Percentiles rank a stretch among this genome's conserved stretches.
These are phyloP conservation scores for Drosophila cyrtoloma DNA, from an alignment of 2,888 invertebrate species.

Conservation along the genomic window DNA sequence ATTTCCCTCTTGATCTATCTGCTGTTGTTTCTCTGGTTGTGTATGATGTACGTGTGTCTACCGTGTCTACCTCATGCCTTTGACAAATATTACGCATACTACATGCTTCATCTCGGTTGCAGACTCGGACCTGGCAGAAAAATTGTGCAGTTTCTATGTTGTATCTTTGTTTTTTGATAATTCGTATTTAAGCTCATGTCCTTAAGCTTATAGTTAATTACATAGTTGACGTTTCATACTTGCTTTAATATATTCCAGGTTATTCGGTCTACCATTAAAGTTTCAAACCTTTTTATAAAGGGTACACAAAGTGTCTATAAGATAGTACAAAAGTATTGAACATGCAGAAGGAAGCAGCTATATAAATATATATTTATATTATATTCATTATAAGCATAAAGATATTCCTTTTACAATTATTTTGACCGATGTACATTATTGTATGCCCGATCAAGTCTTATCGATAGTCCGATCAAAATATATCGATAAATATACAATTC, in stretches of 20 bases:
- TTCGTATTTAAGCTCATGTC: not conserved
- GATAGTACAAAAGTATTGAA: not conserved
- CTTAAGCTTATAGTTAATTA: not conserved
- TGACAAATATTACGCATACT: conserved; percentile 34
- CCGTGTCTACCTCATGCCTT: conserved; percentile 30
- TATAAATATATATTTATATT: not conserved
- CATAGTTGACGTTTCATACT: not conserved
- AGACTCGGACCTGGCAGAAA: not conserved
- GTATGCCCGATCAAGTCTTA: not conserved
- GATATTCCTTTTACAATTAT: not conserved
- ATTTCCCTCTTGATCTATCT: conserved; percentile 46
- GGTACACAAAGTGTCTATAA: not conserved
- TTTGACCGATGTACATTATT: not conserved
- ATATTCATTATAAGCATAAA: not conserved
- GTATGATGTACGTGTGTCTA: conserved; percentile 8
- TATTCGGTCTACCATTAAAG: not conserved
- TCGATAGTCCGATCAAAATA: not conserved
- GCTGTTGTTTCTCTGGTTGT: conserved; percentile 10
- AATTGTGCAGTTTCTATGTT: not conserved
- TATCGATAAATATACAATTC: not conserved
- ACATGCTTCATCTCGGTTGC: conserved; percentile 8
- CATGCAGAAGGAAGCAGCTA: not conserved
- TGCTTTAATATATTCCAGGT: not conserved
- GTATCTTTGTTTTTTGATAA: no score
- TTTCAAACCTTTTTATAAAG: not conserved